Evolutionary conservation across 2,888 invertebrate genomes (phyloP), one percentile per base, ranked within the genome.

Genomic region (Smittia sp.): DNA sequence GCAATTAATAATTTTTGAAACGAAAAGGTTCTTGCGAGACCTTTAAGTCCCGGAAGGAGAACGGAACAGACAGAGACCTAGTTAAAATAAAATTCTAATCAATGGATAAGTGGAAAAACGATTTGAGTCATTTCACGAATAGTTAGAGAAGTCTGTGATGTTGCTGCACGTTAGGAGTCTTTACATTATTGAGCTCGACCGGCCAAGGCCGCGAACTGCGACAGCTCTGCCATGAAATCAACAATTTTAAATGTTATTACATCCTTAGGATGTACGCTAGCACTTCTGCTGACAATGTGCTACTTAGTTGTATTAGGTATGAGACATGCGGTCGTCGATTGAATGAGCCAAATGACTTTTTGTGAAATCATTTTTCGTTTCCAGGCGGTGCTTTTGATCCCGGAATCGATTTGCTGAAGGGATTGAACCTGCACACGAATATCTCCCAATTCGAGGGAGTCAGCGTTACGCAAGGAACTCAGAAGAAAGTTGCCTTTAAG

Each of bases 351-450:
- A n/a, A n/a, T n/a, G n/a, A n/a, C n/a, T 46, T 46, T 15, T 32
- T 32, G 15, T 54, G 20, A 18, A 15, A 46, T 65, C 46, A 67
- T 75, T 75, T 75, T 74, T 76, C 80, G 81, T 80, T 86, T 86
- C 25, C 86, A 88, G 88, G 86, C 84, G 87, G 81, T 79, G 83
- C 81, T 80, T 80, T 81, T 79, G 82, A 83, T 80, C 82, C 86
- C 82, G 85, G 85, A 84, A 88, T 92, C 85, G 92, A 92, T 84
- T 86, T 92, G 82, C 86, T 92, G 84, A 89, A 89, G 83, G 89
- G 90, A 80, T 85, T 92, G 84, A 89, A 90, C 83, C 85, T 91
- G 82, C 89, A 90, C 85, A 91, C 91, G 85, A 88, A 87, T 81
- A 87, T 88, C 79, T 88, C 87, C 80, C 86, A 85, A 81, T 91